Base-by-base conservation (phyloP, 2,888 invertebrate genomes). In the Brachylomia viminalis region DNA sequence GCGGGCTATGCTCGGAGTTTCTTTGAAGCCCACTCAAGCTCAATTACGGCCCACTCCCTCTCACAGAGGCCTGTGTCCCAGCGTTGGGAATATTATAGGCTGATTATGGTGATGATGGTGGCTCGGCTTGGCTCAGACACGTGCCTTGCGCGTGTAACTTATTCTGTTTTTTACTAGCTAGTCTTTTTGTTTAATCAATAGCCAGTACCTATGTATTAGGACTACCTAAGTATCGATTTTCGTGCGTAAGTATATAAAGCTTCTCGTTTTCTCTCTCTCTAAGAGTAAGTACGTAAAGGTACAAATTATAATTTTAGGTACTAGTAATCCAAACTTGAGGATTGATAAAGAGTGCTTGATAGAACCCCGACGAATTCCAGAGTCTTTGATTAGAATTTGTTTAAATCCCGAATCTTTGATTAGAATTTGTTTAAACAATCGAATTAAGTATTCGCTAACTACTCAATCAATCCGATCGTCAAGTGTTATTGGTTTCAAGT, bases 401-500 rank as follows among this genome's bases (percentile, higher is more conserved):
- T n/a, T n/a, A n/a, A n/a, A n/a, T 58, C 10, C 33, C 13, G 7
- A 27, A 33, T n/a, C 23, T 23, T 47, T 15, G 30, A 30, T 54
- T 52, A 33, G 38, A 75, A 38, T 62, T 72, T 64, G 23, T 33
- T 65, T n/a, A 64, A 49, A 64, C 49, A 42, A 52, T 59, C 3
- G 52, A 17, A 52, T 23, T 10, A 61, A 70, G 52, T 70, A 23
- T 61, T 79, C 1, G 45, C 17, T 52, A 54, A 61, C 6, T 27
- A 59, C 27, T 45, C 33, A 49, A 30, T 59, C 8, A 59, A 49
- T 17, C 5, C 17, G 38, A 38, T 67, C 27, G 23, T 27, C 73
- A 38, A 54, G 66, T 49, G 65, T 13, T n/a, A 45, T 69, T 72
- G 17, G 42, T 72, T 72, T 45, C 5, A 54, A 54, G 42, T 72